Conservation (phyloP, 2,113 vertebrate genomes). For the Melanerpes formicivorus region DNA sequence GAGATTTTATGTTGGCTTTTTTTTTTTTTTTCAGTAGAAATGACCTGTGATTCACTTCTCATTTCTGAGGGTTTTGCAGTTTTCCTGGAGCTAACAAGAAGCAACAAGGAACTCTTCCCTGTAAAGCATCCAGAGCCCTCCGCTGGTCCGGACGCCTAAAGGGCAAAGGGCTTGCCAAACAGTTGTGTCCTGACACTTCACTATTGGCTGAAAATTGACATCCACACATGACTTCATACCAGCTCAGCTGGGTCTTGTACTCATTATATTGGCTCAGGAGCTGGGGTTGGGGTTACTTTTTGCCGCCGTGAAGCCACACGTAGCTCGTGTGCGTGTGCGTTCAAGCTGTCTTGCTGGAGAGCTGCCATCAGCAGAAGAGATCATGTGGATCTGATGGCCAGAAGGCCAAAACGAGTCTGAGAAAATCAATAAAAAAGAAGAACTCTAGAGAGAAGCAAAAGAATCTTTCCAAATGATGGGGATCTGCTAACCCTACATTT, state of each 20-base stretch:
- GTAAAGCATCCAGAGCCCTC: not conserved
- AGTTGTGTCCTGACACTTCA: conserved; percentile 43
- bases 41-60: no score
- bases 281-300: not conserved
- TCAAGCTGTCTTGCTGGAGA: conserved; percentile 7
- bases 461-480: not conserved
- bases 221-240: not conserved
- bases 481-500: not conserved
- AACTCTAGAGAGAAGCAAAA: not conserved
- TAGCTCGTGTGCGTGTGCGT: not conserved
- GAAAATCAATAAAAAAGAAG: not conserved
- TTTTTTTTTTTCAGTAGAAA: no score
- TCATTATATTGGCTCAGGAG: conserved; percentile 34
- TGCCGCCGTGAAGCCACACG: not conserved
- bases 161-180: conserved; percentile 67
- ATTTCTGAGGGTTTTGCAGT: conserved; percentile 27
- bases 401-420: not conserved
- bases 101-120: not conserved
- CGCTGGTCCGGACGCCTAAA: conserved; percentile 33
- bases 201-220: conserved; percentile 45
- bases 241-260: conserved; percentile 33
- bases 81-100: not conserved
- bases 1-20: not conserved
- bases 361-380: not conserved
- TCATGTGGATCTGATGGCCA: not conserved